Evolutionary conservation across 2,797 vertebrate genomes (phyloP).

Genomic region (Poecilia velifera): DNA sequence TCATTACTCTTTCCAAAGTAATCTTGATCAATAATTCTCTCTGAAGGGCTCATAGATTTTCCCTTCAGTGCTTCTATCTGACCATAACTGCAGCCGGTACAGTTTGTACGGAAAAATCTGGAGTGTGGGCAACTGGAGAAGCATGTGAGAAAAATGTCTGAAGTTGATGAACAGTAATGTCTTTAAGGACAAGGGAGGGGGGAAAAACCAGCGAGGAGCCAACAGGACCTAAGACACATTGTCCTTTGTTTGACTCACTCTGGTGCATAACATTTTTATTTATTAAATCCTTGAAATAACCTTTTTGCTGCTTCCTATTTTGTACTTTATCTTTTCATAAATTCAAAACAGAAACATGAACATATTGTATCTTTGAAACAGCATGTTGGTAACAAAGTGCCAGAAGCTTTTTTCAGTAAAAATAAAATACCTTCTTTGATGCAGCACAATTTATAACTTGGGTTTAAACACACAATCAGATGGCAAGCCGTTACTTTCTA

Average conservation of each 20-base stretch:
- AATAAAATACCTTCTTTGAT: neutral
- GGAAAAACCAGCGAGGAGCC: neutral
- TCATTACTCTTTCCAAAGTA: neutral
- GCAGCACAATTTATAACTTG: neutral
- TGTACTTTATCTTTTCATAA: neutral
- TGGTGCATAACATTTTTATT: neutral
- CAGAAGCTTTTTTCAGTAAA: neutral
- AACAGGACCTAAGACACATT: neutral
- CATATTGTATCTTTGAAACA: neutral
- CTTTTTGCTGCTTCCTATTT: neutral
- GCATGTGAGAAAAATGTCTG: neutral
- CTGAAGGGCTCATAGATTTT: neutral
- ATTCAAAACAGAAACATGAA: neutral
- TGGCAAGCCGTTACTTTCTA: neutral
- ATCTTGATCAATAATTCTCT: neutral
- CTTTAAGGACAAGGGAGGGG: neutral
- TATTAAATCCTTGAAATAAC: neutral
- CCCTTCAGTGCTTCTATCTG: neutral
- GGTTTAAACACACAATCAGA: neutral
- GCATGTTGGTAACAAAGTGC: neutral
- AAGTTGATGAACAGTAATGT: neutral
- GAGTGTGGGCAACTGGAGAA: neutral
- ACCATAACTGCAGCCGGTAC: neutral
- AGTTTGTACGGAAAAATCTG: neutral
- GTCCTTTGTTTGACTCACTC: neutral